Conservation (phyloP, 2,797 vertebrate species). For the Vireo griseus region DNA sequence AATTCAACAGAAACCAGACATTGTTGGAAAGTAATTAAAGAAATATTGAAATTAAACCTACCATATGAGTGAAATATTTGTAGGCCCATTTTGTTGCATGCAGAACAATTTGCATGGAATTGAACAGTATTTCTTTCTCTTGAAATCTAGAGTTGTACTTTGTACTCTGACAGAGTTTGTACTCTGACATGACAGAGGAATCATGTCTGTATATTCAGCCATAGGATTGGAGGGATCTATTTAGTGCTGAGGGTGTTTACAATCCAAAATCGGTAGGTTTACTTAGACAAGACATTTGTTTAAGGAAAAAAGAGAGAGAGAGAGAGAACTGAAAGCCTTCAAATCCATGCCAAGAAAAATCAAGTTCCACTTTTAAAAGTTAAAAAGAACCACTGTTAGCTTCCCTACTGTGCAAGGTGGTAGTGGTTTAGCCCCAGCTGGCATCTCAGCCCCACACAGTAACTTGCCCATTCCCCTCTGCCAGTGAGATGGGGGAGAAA, state of each 20-base stretch:
- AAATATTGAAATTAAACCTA: constrained; percentile 77
- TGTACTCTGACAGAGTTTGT: neutral
- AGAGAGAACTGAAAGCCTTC: neutral
- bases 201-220: neutral
- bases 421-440: neutral
- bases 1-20: constrained; percentile 77
- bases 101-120: constrained; percentile 50
- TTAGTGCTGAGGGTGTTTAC: neutral
- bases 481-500: neutral
- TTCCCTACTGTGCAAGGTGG: neutral
- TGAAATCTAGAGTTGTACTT: neutral
- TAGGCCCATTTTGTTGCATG: constrained; percentile 52
- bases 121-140: neutral
- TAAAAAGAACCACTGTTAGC: constrained; percentile 21
- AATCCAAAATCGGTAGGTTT: neutral
- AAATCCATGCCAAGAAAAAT: constrained; percentile 8
- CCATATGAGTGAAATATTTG: constrained; percentile 67
- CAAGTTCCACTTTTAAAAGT: constrained; percentile 13
- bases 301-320: neutral
- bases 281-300: constrained; percentile 10
- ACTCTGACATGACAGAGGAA: neutral
- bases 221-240: neutral
- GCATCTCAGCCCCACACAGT: neutral
- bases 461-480: neutral
- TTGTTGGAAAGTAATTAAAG: constrained; percentile 76